Percentiles rank a stretch among this genome's conserved stretches.
These are phyloP conservation scores for Diachrysia chrysitis DNA, from an alignment of 2,888 invertebrate species.

Conservation along the genomic window DNA sequence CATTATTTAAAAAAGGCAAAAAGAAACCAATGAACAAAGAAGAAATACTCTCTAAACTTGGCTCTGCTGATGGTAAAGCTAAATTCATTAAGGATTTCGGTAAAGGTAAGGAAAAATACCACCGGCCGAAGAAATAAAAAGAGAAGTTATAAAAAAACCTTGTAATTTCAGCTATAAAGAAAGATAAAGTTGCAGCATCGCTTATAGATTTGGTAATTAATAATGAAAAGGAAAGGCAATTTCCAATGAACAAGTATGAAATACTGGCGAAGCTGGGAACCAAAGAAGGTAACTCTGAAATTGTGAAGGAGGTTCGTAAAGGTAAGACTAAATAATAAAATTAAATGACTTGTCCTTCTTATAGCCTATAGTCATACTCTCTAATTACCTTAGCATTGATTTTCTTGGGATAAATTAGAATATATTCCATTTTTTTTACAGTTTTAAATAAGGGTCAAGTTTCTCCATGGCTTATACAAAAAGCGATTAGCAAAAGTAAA, in stretches of 20 bases:
- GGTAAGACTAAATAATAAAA: slow-evolving; percentile 1
- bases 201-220: slow-evolving; percentile 34
- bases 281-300: neutral
- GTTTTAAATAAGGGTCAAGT: neutral
- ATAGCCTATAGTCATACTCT: no score
- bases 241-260: slow-evolving; percentile 2
- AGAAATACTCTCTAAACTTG: slow-evolving; percentile 6
- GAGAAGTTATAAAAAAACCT: neutral
- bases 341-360: no score
- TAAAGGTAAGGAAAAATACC: slow-evolving; percentile 3
- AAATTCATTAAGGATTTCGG: slow-evolving; percentile 20
- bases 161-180: slow-evolving; percentile 25
- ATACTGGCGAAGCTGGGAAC: neutral
- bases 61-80: neutral
- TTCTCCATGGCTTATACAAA: neutral
- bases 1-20: neutral
- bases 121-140: neutral
- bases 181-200: slow-evolving; percentile 26
- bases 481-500: neutral
- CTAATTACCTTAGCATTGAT: no score
- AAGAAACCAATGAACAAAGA: neutral
- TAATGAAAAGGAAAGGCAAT: slow-evolving; percentile 13
- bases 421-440: neutral
- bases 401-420: no score
- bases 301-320: neutral